A percentile compares a stretch with the other conserved stretches of the same genome.
Evolutionary conservation across 2,113 vertebrate species (phyloP).

Genomic region (Terrapene triunguis): DNA sequence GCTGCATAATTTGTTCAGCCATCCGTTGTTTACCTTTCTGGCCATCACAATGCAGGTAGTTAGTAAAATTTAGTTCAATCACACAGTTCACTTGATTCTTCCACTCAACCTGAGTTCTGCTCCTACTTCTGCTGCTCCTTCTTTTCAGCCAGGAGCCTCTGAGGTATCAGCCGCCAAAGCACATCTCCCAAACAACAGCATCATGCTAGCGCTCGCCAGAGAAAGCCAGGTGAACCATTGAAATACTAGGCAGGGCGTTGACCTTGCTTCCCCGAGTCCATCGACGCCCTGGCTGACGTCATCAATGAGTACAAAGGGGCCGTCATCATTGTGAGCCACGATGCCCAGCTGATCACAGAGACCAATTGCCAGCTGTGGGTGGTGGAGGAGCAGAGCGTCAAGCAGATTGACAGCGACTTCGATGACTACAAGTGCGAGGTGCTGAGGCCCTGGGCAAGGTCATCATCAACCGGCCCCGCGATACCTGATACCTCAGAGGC

Average conservation of each 20-base stretch:
- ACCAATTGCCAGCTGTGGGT: slow-evolving; percentile 94
- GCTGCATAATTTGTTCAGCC: not conserved
- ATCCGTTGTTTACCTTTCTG: not conserved
- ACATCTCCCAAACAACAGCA: not conserved
- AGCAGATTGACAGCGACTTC: slow-evolving; percentile 94
- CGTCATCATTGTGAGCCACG: too few relatives aligned
- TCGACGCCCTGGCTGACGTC: slow-evolving; percentile 86
- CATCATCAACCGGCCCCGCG: slow-evolving; percentile 73
- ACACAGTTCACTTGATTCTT: not conserved
- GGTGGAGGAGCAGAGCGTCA: slow-evolving; percentile 86
- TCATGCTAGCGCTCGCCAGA: not conserved
- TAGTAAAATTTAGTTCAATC: not conserved
- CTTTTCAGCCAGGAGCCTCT: not conserved
- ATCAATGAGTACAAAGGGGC: slow-evolving; percentile 88
- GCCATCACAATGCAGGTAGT: not conserved
- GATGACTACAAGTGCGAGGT: slow-evolving; percentile 96
- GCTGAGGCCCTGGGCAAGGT: slow-evolving; percentile 92
- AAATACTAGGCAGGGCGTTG: not conserved
- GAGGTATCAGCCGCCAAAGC: not conserved
- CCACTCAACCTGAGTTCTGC: not conserved
- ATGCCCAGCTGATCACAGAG: slow-evolving; percentile 87
- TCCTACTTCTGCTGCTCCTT: not conserved
- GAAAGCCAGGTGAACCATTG: not conserved
- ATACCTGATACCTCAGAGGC: not conserved
- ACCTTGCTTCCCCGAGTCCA: slow-evolving; percentile 88